A percentile compares a stretch with the other conserved stretches of the same genome.
phyloP scores from a whole-genome alignment of 1,140 invertebrate species.

The Venturia canescens region DNA sequence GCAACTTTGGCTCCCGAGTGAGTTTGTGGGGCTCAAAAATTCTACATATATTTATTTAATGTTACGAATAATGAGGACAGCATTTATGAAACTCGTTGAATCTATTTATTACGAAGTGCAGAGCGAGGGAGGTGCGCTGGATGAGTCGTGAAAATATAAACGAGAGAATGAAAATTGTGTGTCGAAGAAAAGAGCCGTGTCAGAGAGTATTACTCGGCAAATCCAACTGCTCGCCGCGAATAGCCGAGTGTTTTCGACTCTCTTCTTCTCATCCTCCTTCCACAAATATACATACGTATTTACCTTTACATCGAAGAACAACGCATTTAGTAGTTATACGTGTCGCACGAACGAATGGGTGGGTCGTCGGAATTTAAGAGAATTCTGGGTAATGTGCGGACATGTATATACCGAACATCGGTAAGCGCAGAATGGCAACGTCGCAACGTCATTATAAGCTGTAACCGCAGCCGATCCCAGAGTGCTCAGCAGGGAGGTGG shows the following conservation, averaged over 20 bases:
- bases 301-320: not conserved
- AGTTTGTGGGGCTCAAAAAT: constrained; percentile 58
- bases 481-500: constrained; percentile 24
- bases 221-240: constrained; percentile 14
- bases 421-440: constrained; percentile 39
- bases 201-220: constrained; percentile 6
- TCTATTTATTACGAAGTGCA: no score
- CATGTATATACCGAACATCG: not conserved
- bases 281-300: not conserved
- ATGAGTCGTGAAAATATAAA: no score
- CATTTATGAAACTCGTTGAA: no score
- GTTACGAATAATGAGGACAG: no score
- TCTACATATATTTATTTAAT: not conserved
- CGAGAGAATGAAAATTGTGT: no score
- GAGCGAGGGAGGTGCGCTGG: no score
- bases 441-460: constrained; percentile 40
- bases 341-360: not conserved
- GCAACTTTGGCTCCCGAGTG: constrained; percentile 61
- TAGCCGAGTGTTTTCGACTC: not conserved
- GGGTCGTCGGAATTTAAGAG: not conserved
- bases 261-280: not conserved
- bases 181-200: not conserved
- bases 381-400: constrained; percentile 20
- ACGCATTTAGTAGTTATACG: not conserved
- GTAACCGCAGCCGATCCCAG: constrained; percentile 32